phyloP scores from a whole-genome alignment of 2,888 invertebrate species.

The Ochropleura plecta region DNA sequence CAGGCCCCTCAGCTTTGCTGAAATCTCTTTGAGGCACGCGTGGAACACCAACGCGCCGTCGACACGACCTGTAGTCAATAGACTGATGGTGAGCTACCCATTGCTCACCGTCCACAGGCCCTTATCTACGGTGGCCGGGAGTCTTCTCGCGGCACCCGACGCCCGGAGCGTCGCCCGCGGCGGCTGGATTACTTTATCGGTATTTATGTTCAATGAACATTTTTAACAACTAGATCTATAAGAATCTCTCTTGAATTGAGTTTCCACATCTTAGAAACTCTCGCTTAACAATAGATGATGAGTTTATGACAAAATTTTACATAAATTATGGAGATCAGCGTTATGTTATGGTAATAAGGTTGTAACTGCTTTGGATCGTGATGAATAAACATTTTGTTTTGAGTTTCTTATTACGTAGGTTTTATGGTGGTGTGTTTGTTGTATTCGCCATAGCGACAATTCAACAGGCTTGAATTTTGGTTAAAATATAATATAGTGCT shows the following conservation, averaged over 20 bases:
- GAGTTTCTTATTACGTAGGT: background rate
- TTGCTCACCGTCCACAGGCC: no score
- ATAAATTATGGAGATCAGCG: conserved; percentile 48
- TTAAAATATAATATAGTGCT: background rate
- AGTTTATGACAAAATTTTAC: conserved; percentile 41
- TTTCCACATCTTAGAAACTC: background rate
- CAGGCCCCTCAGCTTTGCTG: no score
- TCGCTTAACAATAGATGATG: conserved; percentile 22
- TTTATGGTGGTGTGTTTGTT: conserved; percentile 8
- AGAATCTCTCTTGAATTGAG: background rate
- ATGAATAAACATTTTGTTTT: conserved; percentile 57
- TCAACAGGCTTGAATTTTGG: background rate
- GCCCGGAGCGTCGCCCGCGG: no score
- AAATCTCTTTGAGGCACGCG: no score
- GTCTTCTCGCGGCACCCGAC: no score
- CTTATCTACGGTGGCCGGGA: no score
- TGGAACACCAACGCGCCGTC: no score
- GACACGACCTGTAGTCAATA: no score
- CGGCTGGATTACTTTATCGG: no score
- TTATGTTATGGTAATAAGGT: conserved; percentile 52
- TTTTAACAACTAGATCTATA: no score
- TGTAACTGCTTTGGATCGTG: conserved; percentile 40
- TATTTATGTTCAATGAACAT: no score
- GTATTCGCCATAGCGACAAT: background rate
- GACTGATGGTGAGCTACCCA: no score